Evolutionary conservation across 1,140 invertebrate genomes (phyloP), one percentile per base, ranked within the genome.

Genomic region (Trissolcus basalis): DNA sequence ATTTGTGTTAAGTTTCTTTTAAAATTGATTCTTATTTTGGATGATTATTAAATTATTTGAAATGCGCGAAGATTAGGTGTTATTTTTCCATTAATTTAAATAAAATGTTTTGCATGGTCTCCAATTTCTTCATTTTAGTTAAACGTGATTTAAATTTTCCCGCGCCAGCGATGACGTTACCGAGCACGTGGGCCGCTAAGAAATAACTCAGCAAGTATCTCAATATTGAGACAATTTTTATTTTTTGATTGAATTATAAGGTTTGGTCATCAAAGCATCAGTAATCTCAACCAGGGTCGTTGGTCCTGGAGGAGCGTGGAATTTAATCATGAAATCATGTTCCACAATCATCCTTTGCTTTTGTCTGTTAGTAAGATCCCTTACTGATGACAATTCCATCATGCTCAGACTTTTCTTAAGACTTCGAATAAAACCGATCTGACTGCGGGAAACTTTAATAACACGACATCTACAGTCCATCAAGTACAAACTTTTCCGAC

Each of bases 321-420:
- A 19, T 59, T 50, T 9, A 68, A 68, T 68, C 64, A 68, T 27
- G n/a, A 13, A 59, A 59, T 68, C 64, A 68, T 68, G 14, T 68
- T 19, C 55, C 64, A 59, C 64, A 8, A 39, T 68, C 64, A 68
- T 68, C 64, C 16, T 58, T 43, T 67, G 63, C 63, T 67, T 58
- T 58, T 67, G 54, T 67, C 63, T 27, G 63, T 67, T 67, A 67
- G 63, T 67, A 67, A 67, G 54, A 67, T 15, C 63, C 63, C 63
- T 67, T 67, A 67, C 63, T 58, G 63, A 67, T 67, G 63, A 67
- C 63, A 27, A 59, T 44, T 44, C 13, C n/a, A 39, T 8, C 19
- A 39, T 44, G n/a, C n/a, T 44, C 43, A 14, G 0, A 13, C 7
- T 44, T 13, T 4, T 13, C 12, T 44, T 44, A 44, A 2, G 13